A percentile compares a stretch with the other conserved stretches of the same genome.
Evolutionary conservation across 2,113 vertebrate genomes (phyloP).

Genomic region (Zootoca vivipara): DNA sequence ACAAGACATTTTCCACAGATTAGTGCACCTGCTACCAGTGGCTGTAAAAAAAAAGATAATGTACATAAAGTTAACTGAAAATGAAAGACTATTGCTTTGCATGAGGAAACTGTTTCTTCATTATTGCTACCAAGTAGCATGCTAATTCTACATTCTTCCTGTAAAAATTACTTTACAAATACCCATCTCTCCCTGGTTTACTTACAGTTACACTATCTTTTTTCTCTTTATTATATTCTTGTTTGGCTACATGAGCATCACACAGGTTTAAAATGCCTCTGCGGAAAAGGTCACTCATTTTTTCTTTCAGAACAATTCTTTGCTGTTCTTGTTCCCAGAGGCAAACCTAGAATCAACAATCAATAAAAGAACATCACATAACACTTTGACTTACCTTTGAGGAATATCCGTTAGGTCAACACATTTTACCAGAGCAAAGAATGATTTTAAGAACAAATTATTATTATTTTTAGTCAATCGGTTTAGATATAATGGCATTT

Average conservation of each 20-base stretch:
- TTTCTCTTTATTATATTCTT: conserved; percentile 55
- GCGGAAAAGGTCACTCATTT: conserved; percentile 79
- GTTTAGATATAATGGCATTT: conserved; percentile 68
- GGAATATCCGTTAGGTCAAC: conserved; percentile 71
- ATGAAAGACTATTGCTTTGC: neutral
- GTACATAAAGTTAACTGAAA: neutral
- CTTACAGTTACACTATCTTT: conserved; percentile 12
- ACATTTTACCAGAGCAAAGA: conserved; percentile 44
- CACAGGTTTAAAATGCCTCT: conserved; percentile 76
- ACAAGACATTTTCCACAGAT: neutral
- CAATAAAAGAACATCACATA: conserved; percentile 74
- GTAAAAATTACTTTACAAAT: conserved; percentile 59
- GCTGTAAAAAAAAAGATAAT: neutral
- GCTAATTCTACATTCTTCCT: conserved; percentile 50
- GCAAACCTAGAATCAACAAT: conserved; percentile 74
- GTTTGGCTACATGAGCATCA: conserved; percentile 72
- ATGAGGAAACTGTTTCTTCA: neutral
- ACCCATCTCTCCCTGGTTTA: conserved; percentile 42
- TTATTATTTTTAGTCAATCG: conserved; percentile 60
- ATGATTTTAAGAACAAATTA: conserved; percentile 24
- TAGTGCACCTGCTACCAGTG: neutral
- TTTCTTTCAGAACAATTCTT: conserved; percentile 79
- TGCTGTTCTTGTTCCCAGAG: conserved; percentile 71
- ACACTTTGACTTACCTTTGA: conserved; percentile 71
- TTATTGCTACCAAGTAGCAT: conserved; percentile 15